A percentile compares a stretch with the other conserved stretches of the same genome.
These are phyloP conservation scores for Scaptomyza graminum DNA, from an alignment of 1,140 invertebrate species.

Conservation along the genomic window DNA sequence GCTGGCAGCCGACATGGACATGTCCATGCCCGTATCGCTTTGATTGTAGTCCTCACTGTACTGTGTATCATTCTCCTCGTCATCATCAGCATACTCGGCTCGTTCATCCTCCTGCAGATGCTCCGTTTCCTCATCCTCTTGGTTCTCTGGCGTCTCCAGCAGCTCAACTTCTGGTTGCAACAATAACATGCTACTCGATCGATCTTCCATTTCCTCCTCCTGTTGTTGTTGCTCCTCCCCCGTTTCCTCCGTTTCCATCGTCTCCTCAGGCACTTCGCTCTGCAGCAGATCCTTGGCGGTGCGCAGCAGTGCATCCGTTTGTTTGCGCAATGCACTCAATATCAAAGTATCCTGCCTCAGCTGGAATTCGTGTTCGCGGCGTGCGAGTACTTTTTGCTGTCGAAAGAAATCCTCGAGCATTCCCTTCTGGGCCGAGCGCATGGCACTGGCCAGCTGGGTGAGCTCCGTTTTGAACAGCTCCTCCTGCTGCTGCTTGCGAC, in stretches of 20 bases:
- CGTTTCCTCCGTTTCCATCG: too few relatives aligned
- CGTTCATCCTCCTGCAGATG: neutral
- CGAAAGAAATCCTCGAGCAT: constrained; percentile 71
- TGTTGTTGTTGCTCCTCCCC: neutral
- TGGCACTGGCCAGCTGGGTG: constrained; percentile 53
- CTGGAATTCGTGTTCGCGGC: constrained; percentile 75
- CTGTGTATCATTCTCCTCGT: constrained; percentile 17
- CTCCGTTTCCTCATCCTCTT: constrained; percentile 1
- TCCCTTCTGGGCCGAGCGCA: constrained; percentile 65
- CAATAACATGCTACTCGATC: neutral
- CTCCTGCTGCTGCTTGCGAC: constrained; percentile 44
- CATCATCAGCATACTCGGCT: constrained; percentile 17
- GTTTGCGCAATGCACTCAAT: constrained; percentile 66
- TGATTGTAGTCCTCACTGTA: constrained; percentile 32
- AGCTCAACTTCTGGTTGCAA: constrained; percentile 28
- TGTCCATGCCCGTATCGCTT: constrained; percentile 32
- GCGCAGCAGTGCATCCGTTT: constrained; percentile 57
- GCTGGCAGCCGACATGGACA: constrained; percentile 27
- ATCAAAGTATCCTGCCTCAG: constrained; percentile 66
- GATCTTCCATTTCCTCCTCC: constrained; percentile 7
- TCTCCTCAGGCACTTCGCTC: neutral
- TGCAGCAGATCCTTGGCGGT: constrained; percentile 48
- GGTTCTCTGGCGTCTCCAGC: constrained; percentile 8
- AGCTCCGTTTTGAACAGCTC: constrained; percentile 62
- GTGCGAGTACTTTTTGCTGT: constrained; percentile 67